Evolutionary conservation across 1,140 invertebrate species (phyloP), one percentile per base, ranked within the genome.

Genomic region (Atopsyche davidsoni): DNA sequence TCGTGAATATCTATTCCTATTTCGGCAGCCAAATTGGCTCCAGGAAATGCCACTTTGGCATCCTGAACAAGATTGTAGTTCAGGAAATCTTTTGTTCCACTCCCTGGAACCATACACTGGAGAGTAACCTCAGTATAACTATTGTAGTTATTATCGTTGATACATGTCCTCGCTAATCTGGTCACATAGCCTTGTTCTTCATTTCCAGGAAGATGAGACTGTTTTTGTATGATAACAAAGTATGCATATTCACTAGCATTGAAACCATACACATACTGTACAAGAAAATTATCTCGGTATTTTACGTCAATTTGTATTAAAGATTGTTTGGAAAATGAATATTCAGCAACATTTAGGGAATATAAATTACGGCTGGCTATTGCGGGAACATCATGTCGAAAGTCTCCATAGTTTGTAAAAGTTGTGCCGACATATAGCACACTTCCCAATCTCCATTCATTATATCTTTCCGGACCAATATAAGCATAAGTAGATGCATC

Each of bases 191-290:
- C 92, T 18, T 81, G 72, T 64, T 94, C 91, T 60, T 93, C 91
- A 62, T 89, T 85, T 2, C 84, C 85, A 11, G 90, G 85, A 17
- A 93, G 75, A 63, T 91, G 87, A 3, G 89, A 92, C 60, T 87
- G 83, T 66, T 94, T 94, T 68, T 98, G 95, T 16, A 96, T 91
- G 31, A 95, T 82, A 10, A 95, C 81, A 73, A 98, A 96, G 67
- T 98, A 98, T 2, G 92, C 91, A 72, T 92, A 96, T 51, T 91
- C 86, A 60, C 85, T 90, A 2, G 91, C 89, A 68, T 94, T 90
- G 64, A 98, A 98, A 9, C 94, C 94, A 70, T 95, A 96, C 2
- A 96, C 80, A 68, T 97, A 98, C 62, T 91, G 85, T 16, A 98
- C 91, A 4, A 95, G 75, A 70, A 94, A 96, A 65, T 94, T 91